A percentile compares a stretch with the other conserved stretches of the same genome.
phyloP scores from a whole-genome alignment of 2,888 invertebrate genomes.

The Loripinus fragilis region DNA sequence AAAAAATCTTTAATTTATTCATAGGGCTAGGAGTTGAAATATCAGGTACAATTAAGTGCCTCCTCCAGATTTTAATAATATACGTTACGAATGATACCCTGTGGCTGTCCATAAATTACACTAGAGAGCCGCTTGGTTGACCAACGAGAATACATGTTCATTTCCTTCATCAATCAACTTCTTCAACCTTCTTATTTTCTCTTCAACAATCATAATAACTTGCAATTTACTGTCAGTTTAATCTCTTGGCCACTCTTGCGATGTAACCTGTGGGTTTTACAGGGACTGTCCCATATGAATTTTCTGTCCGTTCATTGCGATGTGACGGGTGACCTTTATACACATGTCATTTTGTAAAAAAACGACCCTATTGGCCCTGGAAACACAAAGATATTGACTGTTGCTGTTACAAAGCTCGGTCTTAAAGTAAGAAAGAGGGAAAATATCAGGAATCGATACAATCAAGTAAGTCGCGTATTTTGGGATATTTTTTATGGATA shows the following conservation, averaged over 20 bases:
- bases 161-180: not conserved
- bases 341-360: too few relatives aligned
- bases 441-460: too few relatives aligned
- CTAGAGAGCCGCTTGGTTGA: not conserved
- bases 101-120: not conserved
- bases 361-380: too few relatives aligned
- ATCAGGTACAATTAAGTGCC: not conserved
- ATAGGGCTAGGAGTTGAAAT: not conserved
- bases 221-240: not conserved
- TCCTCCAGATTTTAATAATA: not conserved
- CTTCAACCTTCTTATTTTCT: not conserved
- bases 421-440: too few relatives aligned
- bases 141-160: not conserved
- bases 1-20: not conserved
- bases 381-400: too few relatives aligned
- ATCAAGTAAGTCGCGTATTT: too few relatives aligned
- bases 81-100: not conserved
- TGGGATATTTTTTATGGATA: too few relatives aligned
- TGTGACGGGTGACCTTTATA: too few relatives aligned
- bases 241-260: not conserved
- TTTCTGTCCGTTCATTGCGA: too few relatives aligned
- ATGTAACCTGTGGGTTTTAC: not conserved
- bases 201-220: not conserved
- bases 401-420: too few relatives aligned
- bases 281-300: not conserved